These are phyloP conservation scores for Gasterosteus nipponicus DNA, from an alignment of 2,113 vertebrate species.

Conservation along the genomic window DNA sequence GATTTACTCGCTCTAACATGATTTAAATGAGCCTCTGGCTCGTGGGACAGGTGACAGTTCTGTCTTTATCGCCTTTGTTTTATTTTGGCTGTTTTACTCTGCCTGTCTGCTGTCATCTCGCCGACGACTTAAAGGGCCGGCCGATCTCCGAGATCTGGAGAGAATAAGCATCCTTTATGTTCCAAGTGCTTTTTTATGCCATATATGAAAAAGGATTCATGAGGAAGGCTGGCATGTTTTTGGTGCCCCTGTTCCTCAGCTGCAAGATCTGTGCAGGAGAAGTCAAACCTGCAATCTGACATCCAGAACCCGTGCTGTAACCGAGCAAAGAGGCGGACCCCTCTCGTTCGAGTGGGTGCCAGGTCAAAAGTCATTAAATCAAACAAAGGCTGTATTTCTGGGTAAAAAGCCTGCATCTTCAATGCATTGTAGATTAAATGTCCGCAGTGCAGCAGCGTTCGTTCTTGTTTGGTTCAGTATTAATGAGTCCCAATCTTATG, in stretches of 20 bases:
- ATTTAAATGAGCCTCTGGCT: conserved; percentile 68
- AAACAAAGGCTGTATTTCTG: conserved; percentile 19
- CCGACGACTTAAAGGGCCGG: conserved; percentile 50
- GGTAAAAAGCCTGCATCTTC: conserved; percentile 5
- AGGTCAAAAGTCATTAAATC: conserved; percentile 54
- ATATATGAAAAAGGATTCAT: conserved; percentile 58
- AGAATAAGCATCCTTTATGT: conserved; percentile 63
- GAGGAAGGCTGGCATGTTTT: conserved; percentile 63
- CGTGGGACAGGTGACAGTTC: conserved; percentile 65
- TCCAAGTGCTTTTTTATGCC: conserved; percentile 66
- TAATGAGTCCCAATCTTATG: conserved; percentile 14
- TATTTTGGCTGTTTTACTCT: conserved; percentile 79
- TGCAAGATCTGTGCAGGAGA: conserved; percentile 48
- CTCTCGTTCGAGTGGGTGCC: conserved; percentile 13
- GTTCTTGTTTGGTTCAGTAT: not conserved
- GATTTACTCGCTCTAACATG: conserved; percentile 57
- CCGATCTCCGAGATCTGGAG: conserved; percentile 59
- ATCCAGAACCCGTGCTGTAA: conserved; percentile 38
- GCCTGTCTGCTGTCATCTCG: conserved; percentile 68
- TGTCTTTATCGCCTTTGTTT: conserved; percentile 68
- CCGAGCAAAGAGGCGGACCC: conserved; percentile 28
- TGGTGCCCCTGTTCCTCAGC: conserved; percentile 52
- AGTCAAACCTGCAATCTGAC: conserved; percentile 56
- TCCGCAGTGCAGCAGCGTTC: not conserved
- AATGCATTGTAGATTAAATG: not conserved